phyloP scores from a whole-genome alignment of 2,113 vertebrate species.

The Heterochromis multidens region DNA sequence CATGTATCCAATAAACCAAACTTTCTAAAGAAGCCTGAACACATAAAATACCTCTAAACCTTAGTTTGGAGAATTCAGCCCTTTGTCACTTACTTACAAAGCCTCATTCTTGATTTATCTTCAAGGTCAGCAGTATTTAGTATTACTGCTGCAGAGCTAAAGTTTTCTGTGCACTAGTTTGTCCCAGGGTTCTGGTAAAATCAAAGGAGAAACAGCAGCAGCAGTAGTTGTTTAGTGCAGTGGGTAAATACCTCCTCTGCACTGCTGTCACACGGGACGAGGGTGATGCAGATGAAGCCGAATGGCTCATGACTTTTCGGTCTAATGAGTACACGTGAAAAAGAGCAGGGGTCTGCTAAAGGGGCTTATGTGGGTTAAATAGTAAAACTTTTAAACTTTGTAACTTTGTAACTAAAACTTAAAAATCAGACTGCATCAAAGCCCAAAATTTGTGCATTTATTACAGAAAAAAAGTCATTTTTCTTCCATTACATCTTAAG shows the following conservation, averaged over 20 bases:
- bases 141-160: background rate
- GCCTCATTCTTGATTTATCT: background rate
- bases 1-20: background rate
- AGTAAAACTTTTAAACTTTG: background rate
- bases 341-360: background rate
- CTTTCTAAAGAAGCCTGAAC: background rate
- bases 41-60: background rate
- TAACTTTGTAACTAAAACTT: background rate
- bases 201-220: background rate
- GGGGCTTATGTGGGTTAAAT: background rate
- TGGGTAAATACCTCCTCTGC: background rate
- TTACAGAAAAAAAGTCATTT: too few relatives aligned
- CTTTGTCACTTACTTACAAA: background rate
- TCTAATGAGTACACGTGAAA: background rate
- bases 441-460: background rate
- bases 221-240: background rate
- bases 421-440: background rate
- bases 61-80: background rate
- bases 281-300: background rate
- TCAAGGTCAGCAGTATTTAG: conserved; percentile 5
- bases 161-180: background rate
- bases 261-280: background rate
- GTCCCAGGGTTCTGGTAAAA: background rate
- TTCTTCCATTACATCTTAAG: too few relatives aligned
- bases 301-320: background rate